Conservation (phyloP, 1,140 invertebrate genomes). For the Onthophagus taurus region DNA sequence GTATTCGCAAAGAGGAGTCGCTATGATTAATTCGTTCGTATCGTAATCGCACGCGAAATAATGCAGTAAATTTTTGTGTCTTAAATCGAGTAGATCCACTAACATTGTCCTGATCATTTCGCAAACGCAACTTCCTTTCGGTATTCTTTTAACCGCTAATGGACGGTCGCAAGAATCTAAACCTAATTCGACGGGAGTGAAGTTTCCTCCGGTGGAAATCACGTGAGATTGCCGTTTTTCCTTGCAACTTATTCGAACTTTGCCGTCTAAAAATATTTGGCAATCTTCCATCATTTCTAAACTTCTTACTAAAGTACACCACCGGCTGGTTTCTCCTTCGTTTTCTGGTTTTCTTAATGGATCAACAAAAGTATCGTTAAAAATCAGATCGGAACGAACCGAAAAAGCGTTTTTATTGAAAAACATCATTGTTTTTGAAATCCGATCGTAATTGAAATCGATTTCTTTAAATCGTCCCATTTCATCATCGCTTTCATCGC, state of each 20-base stretch:
- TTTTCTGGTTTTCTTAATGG: slow-evolving; percentile 4
- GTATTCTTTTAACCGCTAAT: slow-evolving; percentile 30
- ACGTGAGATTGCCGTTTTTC: slow-evolving; percentile 19
- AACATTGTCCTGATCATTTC: slow-evolving; percentile 14
- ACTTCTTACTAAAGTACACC: slow-evolving; percentile 18
- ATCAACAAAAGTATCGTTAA: slow-evolving; percentile 7
- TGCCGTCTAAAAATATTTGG: slow-evolving; percentile 20
- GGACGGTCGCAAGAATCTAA: slow-evolving; percentile 21
- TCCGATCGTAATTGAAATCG: slow-evolving; percentile 5
- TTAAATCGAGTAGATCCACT: slow-evolving; percentile 13
- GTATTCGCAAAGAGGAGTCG: slow-evolving; percentile 33
- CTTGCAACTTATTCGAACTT: slow-evolving; percentile 20
- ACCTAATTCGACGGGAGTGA: slow-evolving; percentile 27
- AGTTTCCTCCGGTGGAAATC: slow-evolving; percentile 28
- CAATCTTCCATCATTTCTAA: slow-evolving; percentile 20
- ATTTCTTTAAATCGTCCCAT: slow-evolving; percentile 1
- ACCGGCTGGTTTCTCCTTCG: slow-evolving; percentile 14
- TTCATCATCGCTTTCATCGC: slow-evolving; percentile 8
- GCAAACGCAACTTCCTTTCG: slow-evolving; percentile 21
- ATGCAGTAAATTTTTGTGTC: slow-evolving; percentile 28
- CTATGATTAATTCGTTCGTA: slow-evolving; percentile 26
- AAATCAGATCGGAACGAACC: slow-evolving; percentile 4
- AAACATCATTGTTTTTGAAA: slow-evolving; percentile 11
- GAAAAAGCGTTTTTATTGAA: slow-evolving; percentile 9
- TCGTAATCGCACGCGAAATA: slow-evolving; percentile 30